phyloP scores from a whole-genome alignment of 2,888 invertebrate genomes.

The Muscina levida region DNA sequence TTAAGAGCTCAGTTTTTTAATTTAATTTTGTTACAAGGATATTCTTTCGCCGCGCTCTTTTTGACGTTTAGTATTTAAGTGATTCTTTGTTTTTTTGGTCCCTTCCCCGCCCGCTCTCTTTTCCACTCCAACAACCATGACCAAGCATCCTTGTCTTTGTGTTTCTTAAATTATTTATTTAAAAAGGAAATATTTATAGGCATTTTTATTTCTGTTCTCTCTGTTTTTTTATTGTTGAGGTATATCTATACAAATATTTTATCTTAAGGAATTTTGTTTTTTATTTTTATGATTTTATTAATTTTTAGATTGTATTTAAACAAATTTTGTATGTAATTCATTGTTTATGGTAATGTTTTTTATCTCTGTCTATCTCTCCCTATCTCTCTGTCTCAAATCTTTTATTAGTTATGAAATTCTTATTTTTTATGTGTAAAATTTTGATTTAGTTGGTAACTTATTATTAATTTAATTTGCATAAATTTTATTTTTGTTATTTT shows the following conservation, averaged over 20 bases:
- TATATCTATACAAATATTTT: conserved; percentile 44
- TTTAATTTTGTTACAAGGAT: conserved; percentile 24
- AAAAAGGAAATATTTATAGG: conserved; percentile 14
- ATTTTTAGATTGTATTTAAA: conserved; percentile 44
- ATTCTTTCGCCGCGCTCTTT: conserved; percentile 2
- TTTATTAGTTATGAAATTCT: conserved; percentile 8
- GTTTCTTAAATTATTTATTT: conserved; percentile 33
- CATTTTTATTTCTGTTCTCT: conserved; percentile 42
- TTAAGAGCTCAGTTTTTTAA: conserved; percentile 31
- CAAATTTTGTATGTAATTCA: conserved; percentile 51
- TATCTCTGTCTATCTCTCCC: too few relatives aligned
- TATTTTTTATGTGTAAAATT: conserved; percentile 32
- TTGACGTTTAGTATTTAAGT: background rate
- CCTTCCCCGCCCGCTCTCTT: background rate
- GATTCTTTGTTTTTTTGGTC: background rate
- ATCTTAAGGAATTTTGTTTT: conserved; percentile 52
- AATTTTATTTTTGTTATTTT: conserved; percentile 62
- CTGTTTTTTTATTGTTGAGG: conserved; percentile 64
- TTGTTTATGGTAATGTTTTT: conserved; percentile 33
- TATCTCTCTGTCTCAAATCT: too few relatives aligned
- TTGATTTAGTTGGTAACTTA: conserved; percentile 36
- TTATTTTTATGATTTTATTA: conserved; percentile 47
- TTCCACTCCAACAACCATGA: too few relatives aligned
- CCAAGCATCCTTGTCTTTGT: conserved; percentile 8
- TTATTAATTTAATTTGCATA: conserved; percentile 47